These are phyloP conservation scores for Lamellibrachia satsuma DNA, from an alignment of 2,888 invertebrate genomes.

Conservation along the genomic window DNA sequence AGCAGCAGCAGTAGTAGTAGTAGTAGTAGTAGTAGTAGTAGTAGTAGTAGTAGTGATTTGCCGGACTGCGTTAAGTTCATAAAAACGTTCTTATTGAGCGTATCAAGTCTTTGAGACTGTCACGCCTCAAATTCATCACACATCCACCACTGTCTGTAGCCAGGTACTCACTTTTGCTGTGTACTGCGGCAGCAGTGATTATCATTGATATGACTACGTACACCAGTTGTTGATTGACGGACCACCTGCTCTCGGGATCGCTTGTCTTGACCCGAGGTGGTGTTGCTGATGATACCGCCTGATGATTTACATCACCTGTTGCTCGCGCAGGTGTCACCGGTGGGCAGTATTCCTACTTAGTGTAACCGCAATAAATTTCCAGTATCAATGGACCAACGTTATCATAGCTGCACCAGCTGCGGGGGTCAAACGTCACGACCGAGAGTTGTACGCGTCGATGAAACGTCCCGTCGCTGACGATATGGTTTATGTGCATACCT, in stretches of 20 bases:
- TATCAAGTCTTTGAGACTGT: too few species aligned
- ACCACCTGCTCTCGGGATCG: too few species aligned
- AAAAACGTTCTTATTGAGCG: too few species aligned
- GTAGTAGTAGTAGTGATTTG: conserved; percentile 17
- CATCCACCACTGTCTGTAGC: too few species aligned
- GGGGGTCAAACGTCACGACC: neutral
- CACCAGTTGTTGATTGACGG: too few species aligned
- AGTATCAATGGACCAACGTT: neutral
- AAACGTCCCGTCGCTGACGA: neutral
- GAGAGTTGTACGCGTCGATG: neutral
- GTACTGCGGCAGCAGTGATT: too few species aligned
- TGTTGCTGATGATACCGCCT: neutral
- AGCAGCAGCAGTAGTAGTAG: conserved; percentile 26
- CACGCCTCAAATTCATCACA: too few species aligned
- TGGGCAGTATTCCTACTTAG: neutral
- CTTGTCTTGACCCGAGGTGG: neutral
- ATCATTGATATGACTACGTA: too few species aligned
- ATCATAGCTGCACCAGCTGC: neutral
- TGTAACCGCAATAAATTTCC: neutral
- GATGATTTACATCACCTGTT: neutral
- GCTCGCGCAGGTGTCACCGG: conserved; percentile 8
- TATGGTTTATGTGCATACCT: neutral
- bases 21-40: conserved; percentile 24
- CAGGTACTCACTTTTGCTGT: too few species aligned
- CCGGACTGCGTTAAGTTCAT: too few species aligned